phyloP scores from a whole-genome alignment of 2,113 vertebrate species.

The Mesoclemmys tuberculata region DNA sequence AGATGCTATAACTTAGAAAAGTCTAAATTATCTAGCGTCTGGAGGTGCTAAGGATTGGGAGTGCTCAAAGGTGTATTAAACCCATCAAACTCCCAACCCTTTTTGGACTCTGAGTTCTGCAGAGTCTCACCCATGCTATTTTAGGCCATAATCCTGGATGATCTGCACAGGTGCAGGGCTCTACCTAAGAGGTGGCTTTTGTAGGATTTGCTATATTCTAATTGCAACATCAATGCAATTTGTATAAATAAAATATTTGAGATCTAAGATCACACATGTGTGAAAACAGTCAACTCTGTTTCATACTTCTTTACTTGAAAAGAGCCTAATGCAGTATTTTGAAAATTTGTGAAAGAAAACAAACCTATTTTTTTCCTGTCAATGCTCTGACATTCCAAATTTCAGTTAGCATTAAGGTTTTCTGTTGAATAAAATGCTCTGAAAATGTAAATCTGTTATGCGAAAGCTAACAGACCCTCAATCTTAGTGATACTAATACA shows the following conservation, averaged over 20 bases:
- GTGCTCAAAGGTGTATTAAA: not conserved
- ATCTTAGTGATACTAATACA: not conserved
- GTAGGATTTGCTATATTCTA: not conserved
- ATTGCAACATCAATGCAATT: not conserved
- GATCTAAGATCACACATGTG: not conserved
- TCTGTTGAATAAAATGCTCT: conserved; percentile 23
- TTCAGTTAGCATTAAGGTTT: not conserved
- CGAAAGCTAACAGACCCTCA: not conserved
- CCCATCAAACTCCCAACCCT: not conserved
- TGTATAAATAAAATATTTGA: not conserved
- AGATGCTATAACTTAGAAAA: not conserved
- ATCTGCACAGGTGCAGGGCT: not conserved
- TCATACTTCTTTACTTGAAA: not conserved
- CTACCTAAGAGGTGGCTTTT: not conserved
- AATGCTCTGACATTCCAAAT: not conserved
- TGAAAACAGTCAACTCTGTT: not conserved
- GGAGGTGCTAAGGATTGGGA: not conserved
- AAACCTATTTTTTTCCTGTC: not conserved
- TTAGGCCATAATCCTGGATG: not conserved
- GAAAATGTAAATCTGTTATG: conserved; percentile 13
- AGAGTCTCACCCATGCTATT: not conserved
- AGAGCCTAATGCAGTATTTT: not conserved
- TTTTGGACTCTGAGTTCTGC: not conserved
- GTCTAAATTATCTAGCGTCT: not conserved
- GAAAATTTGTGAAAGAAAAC: not conserved